Conservation (phyloP, 2,797 vertebrate species). For the Kryptopterus vitreolus region DNA sequence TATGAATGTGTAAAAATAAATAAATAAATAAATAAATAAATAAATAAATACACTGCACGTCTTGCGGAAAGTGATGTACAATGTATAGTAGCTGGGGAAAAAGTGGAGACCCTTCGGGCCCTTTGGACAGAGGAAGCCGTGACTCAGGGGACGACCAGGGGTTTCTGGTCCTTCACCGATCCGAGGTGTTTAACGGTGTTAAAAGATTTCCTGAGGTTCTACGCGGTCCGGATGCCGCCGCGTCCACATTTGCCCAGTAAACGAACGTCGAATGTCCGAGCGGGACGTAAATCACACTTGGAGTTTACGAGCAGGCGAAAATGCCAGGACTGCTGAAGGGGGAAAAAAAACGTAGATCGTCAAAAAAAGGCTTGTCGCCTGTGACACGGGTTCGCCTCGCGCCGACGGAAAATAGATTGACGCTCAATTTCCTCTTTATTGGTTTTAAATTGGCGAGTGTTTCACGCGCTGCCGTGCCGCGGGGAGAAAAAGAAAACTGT, state of each 20-base stretch:
- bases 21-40: slow-evolving; percentile 28
- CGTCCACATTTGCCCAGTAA: slow-evolving; percentile 21
- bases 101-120: not conserved
- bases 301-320: slow-evolving; percentile 40
- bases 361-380: not conserved
- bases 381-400: not conserved
- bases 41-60: not conserved
- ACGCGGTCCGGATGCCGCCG: not conserved
- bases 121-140: slow-evolving; percentile 9
- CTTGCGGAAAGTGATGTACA: not conserved
- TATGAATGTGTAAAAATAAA: slow-evolving; percentile 16
- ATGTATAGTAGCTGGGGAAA: not conserved
- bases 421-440: slow-evolving; percentile 53
- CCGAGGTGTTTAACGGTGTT: not conserved
- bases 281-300: slow-evolving; percentile 56
- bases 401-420: slow-evolving; percentile 35
- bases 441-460: slow-evolving; percentile 24
- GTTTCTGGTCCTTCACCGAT: too few relatives aligned
- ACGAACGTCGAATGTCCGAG: slow-evolving; percentile 53
- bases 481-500: not conserved
- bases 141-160: slow-evolving; percentile 23
- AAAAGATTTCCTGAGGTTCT: not conserved
- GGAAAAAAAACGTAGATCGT: slow-evolving; percentile 10
- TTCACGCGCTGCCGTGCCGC: not conserved
- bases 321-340: slow-evolving; percentile 16